phyloP scores from a whole-genome alignment of 2,888 invertebrate genomes.

The Mechanitis mazaeus region DNA sequence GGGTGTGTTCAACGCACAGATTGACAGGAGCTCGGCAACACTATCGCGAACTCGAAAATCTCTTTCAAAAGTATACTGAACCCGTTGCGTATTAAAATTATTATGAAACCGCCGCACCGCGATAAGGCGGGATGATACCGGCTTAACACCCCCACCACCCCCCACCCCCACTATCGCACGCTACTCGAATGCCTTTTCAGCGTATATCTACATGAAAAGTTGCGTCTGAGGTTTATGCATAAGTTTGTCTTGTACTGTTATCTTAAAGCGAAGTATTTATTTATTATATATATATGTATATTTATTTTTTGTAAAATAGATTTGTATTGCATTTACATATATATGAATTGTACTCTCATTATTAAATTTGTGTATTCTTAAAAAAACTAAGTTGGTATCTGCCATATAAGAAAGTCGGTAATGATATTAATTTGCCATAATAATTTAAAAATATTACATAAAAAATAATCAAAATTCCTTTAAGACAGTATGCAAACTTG shows the following conservation, averaged over 20 bases:
- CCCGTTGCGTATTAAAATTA: conserved; percentile 67
- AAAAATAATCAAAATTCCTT: not conserved
- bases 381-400: not conserved
- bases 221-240: conserved; percentile 57
- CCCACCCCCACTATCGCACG: conserved; percentile 54
- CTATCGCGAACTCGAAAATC: conserved; percentile 50
- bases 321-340: not conserved
- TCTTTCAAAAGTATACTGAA: conserved; percentile 59
- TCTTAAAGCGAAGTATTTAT: conserved; percentile 1
- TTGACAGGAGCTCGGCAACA: conserved; percentile 58
- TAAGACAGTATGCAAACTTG: conserved; percentile 44
- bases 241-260: conserved; percentile 39
- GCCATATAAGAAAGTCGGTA: not conserved
- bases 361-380: not conserved
- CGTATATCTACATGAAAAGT: conserved; percentile 61
- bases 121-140: conserved; percentile 67
- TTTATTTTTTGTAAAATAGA: not conserved
- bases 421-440: not conserved
- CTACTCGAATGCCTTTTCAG: conserved; percentile 62
- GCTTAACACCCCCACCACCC: conserved; percentile 54
- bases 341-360: not conserved
- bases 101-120: conserved; percentile 66
- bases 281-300: not conserved
- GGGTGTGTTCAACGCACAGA: conserved; percentile 57
- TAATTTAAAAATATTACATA: not conserved